These are phyloP conservation scores for Drosophila ercepeae DNA, from an alignment of 1,140 invertebrate genomes.

Conservation along the genomic window DNA sequence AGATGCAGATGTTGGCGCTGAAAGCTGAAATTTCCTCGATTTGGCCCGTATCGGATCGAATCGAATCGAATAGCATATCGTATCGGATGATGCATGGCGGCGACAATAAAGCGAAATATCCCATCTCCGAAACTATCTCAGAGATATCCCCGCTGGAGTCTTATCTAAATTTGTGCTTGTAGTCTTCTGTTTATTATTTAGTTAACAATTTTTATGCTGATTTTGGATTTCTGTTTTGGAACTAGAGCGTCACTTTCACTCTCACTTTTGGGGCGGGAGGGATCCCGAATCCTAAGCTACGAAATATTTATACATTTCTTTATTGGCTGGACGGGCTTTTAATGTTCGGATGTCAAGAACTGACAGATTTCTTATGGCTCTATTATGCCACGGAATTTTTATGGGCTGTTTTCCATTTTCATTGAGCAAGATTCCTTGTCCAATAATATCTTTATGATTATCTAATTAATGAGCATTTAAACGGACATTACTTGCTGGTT, in stretches of 20 bases:
- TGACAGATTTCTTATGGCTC: slow-evolving; percentile 62
- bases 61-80: slow-evolving; percentile 17
- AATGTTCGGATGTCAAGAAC: slow-evolving; percentile 30
- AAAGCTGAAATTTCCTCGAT: slow-evolving; percentile 57
- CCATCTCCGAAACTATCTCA: slow-evolving; percentile 15
- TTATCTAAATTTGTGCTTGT: slow-evolving; percentile 41
- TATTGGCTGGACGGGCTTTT: slow-evolving; percentile 44
- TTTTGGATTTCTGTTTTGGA: slow-evolving; percentile 39
- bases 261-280: slow-evolving; percentile 29
- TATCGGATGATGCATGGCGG: slow-evolving; percentile 64
- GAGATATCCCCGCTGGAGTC: slow-evolving; percentile 9
- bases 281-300: not conserved
- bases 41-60: slow-evolving; percentile 14
- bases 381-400: slow-evolving; percentile 47
- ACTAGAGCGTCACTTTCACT: slow-evolving; percentile 63
- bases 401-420: slow-evolving; percentile 27
- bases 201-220: slow-evolving; percentile 63
- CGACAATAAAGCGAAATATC: slow-evolving; percentile 71
- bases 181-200: slow-evolving; percentile 54
- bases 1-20: slow-evolving; percentile 61
- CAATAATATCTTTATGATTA: slow-evolving; percentile 59
- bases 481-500: slow-evolving; percentile 37
- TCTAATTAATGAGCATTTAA: slow-evolving; percentile 69
- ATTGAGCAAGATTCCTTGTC: slow-evolving; percentile 18
- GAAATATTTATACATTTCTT: slow-evolving; percentile 46